Evolutionary conservation across 2,797 vertebrate genomes (phyloP).

Genomic region (Siniperca scherzeri): DNA sequence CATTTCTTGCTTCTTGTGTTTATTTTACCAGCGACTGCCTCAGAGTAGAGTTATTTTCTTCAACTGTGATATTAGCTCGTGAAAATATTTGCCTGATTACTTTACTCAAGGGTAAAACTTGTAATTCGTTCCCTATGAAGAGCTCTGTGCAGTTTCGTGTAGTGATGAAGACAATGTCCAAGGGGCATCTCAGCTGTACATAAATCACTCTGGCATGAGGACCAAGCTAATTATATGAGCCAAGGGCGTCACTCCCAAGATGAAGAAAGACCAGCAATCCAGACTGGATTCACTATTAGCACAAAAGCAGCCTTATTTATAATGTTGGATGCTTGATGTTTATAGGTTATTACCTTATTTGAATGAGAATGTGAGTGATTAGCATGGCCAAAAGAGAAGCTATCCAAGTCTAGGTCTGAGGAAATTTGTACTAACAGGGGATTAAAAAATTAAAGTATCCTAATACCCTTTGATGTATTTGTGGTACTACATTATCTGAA

Average conservation of each 20-base stretch:
- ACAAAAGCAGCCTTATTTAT: conserved; percentile 50
- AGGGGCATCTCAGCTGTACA: conserved; percentile 79
- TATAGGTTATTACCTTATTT: conserved; percentile 60
- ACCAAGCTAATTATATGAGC: conserved; percentile 74
- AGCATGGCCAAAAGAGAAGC: conserved; percentile 17
- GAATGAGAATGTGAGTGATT: conserved; percentile 51
- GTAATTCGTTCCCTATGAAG: conserved; percentile 62
- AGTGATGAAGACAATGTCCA: conserved; percentile 78
- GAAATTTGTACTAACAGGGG: conserved; percentile 41
- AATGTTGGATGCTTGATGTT: conserved; percentile 44
- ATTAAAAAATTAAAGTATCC: conserved; percentile 31
- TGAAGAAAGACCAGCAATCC: conserved; percentile 61
- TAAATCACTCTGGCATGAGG: conserved; percentile 81
- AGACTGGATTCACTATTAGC: conserved; percentile 50
- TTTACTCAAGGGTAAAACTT: conserved; percentile 61
- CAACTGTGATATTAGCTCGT: conserved; percentile 57
- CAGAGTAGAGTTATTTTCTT: conserved; percentile 45
- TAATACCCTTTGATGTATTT: conserved; percentile 22
- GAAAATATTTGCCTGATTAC: conserved; percentile 72
- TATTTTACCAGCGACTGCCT: conserved; percentile 44
- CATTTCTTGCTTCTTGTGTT: conserved; percentile 48
- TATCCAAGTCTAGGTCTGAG: conserved; percentile 23
- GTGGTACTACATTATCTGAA: conserved; percentile 22
- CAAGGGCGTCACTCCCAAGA: conserved; percentile 66
- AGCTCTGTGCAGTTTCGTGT: conserved; percentile 67